Percentiles rank a stretch among this genome's conserved stretches.
phyloP scores from a whole-genome alignment of 2,113 vertebrate species.

The Megaleporinus macrocephalus region DNA sequence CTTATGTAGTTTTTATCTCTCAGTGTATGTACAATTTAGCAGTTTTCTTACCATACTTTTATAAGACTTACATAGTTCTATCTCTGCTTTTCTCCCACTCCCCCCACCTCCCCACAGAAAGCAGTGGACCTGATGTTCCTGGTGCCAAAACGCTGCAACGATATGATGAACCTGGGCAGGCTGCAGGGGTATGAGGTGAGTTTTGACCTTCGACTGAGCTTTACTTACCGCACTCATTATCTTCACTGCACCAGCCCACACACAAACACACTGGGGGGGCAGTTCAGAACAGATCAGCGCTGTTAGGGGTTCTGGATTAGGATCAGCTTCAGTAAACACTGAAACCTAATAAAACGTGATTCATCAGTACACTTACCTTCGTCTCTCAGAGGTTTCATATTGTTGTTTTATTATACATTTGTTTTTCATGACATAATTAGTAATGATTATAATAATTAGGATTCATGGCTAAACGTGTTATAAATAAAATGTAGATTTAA shows the following conservation, averaged over 20 bases:
- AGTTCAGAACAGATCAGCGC: background rate
- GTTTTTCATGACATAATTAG: too few species aligned
- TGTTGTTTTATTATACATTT: too few species aligned
- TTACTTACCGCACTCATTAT: background rate
- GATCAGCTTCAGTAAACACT: background rate
- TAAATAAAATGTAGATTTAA: too few species aligned
- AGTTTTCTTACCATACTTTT: background rate
- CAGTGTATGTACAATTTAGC: background rate
- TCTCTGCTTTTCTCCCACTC: background rate
- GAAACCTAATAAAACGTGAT: background rate
- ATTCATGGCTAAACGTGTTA: too few species aligned
- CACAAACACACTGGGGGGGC: background rate
- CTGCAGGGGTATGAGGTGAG: constrained; percentile 98
- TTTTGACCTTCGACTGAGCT: background rate
- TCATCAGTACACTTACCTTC: background rate
- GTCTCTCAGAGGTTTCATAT: background rate
- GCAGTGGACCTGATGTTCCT: constrained; percentile 92
- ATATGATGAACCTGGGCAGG: constrained; percentile 98
- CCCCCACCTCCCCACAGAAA: constrained; percentile 74
- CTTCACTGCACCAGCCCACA: background rate
- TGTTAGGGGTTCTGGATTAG: background rate
- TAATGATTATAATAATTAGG: too few species aligned
- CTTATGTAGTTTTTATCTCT: background rate
- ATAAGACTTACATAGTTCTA: background rate
- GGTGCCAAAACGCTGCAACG: constrained; percentile 98